phyloP scores from a whole-genome alignment of 2,797 vertebrate species.

The Artibeus lituratus region DNA sequence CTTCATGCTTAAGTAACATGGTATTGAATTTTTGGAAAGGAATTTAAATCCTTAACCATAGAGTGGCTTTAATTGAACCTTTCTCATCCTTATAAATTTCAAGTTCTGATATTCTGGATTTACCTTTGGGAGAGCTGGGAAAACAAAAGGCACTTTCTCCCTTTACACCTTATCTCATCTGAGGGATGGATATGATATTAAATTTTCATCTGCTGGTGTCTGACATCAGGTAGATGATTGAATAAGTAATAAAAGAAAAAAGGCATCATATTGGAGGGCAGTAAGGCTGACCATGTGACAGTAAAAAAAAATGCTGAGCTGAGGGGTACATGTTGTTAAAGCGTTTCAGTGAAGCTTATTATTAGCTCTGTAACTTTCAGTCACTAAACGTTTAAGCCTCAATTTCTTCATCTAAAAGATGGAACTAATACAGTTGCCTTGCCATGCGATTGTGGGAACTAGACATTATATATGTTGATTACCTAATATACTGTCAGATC shows the following conservation, averaged over 20 bases:
- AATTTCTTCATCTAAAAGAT: neutral
- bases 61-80: neutral
- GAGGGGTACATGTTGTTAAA: neutral
- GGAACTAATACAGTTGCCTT: neutral
- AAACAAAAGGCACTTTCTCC: neutral
- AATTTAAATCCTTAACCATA: neutral
- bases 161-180: neutral
- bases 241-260: neutral
- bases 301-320: neutral
- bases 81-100: neutral
- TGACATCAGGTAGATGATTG: neutral
- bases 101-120: neutral
- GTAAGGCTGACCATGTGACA: neutral
- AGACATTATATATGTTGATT: neutral
- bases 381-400: neutral
- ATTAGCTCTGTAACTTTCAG: neutral
- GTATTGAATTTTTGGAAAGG: neutral
- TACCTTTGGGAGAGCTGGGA: neutral
- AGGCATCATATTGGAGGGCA: neutral
- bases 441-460: neutral
- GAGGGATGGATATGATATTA: neutral
- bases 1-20: neutral
- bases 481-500: neutral
- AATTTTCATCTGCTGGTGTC: neutral
- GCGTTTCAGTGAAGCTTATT: neutral